Conservation (phyloP, 2,113 vertebrate genomes). For the Stigmatopora argus region DNA sequence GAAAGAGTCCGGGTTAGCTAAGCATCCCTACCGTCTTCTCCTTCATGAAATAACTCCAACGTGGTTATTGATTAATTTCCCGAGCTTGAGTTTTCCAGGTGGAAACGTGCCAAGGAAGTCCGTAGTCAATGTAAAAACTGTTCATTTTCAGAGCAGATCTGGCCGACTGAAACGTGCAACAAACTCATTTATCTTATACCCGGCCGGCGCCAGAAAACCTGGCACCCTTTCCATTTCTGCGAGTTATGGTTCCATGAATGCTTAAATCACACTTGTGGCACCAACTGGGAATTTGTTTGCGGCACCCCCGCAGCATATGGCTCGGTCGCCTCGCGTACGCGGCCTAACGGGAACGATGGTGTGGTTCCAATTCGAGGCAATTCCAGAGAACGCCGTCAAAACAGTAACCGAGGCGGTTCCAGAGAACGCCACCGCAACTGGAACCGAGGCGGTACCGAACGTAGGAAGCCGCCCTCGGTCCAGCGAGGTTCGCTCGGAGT, state of each 20-base stretch:
- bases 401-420: too few species aligned
- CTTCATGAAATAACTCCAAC: too few species aligned
- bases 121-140: too few species aligned
- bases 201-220: constrained; percentile 13
- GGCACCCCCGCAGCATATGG: constrained; percentile 27
- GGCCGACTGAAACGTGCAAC: constrained; percentile 39
- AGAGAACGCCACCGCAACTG: not conserved
- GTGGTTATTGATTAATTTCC: too few species aligned
- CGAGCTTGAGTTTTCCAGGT: too few species aligned
- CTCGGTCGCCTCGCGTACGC: not conserved
- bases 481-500: not conserved
- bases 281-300: not conserved
- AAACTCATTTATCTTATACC: constrained; percentile 54
- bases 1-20: too few species aligned
- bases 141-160: too few species aligned
- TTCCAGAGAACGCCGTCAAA: not conserved
- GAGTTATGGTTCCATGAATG: constrained; percentile 5
- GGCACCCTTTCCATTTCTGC: too few species aligned
- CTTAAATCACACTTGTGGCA: constrained; percentile 16
- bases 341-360: not conserved
- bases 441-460: not conserved
- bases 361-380: constrained; percentile 12
- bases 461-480: not conserved
- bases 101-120: too few species aligned
- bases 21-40: too few species aligned